phyloP scores from a whole-genome alignment of 2,888 invertebrate genomes.

The Choreutis nemorana region DNA sequence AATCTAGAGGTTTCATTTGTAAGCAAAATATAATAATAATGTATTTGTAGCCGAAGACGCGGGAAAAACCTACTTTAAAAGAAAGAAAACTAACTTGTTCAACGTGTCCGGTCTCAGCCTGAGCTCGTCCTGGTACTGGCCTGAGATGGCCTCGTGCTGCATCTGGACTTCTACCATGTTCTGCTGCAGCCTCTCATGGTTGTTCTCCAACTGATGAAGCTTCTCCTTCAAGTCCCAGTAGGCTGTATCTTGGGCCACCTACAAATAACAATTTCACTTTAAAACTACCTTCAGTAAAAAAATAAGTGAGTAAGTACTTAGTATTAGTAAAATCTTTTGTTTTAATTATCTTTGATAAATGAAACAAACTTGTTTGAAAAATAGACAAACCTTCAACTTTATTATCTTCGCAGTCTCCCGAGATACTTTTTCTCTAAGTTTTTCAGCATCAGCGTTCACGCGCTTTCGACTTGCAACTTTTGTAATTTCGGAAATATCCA shows the following conservation, averaged over 20 bases:
- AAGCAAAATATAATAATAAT: no score
- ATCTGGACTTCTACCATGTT: constrained; percentile 53
- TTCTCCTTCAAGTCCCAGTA: constrained; percentile 49
- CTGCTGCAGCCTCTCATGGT: constrained; percentile 44
- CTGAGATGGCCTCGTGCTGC: constrained; percentile 44
- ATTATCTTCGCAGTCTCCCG: constrained; percentile 41
- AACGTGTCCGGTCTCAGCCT: constrained; percentile 41
- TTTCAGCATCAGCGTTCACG: constrained; percentile 33
- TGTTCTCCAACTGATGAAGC: constrained; percentile 31
- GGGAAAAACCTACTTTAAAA: no score
- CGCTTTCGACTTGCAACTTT: constrained; percentile 35
- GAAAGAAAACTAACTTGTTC: constrained; percentile 28
- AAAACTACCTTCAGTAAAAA: no score
- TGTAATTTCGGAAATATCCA: constrained; percentile 34
- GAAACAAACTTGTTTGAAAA: no score
- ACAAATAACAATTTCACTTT: neutral
- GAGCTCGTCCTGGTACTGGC: constrained; percentile 40
- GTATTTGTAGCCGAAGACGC: no score
- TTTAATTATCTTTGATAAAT: no score
- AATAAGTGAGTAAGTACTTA: no score
- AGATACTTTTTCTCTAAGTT: constrained; percentile 37
- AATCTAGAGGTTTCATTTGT: no score
- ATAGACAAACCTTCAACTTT: constrained; percentile 38
- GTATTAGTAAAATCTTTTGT: no score
- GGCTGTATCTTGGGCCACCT: constrained; percentile 51